Evolutionary conservation across 2,797 vertebrate species (phyloP).

Genomic region (Chloroceryle inda): DNA sequence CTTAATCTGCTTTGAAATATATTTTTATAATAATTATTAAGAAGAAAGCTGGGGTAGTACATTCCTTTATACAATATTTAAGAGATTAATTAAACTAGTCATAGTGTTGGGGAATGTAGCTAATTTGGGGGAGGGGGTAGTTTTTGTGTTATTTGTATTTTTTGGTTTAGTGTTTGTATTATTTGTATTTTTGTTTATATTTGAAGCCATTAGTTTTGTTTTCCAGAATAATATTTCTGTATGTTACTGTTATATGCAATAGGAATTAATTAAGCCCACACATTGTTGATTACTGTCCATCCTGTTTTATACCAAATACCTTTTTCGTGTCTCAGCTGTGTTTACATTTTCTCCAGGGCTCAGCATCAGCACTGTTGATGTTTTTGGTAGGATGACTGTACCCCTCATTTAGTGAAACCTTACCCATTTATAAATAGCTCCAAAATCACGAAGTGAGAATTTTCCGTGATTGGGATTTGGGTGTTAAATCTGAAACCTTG

Average conservation of each 20-base stretch:
- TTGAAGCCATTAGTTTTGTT: slow-evolving; percentile 32
- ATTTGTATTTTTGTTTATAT: too few species aligned
- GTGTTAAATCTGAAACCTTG: neutral
- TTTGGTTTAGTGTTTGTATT: neutral
- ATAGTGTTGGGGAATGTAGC: slow-evolving; percentile 45
- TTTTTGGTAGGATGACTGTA: neutral
- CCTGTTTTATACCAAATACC: neutral
- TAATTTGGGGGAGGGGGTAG: neutral
- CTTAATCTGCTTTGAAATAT: neutral
- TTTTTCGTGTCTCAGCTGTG: neutral
- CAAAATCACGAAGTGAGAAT: neutral
- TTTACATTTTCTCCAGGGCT: neutral
- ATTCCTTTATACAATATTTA: slow-evolving; percentile 6
- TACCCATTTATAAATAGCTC: neutral
- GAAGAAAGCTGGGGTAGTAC: neutral
- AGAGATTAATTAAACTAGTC: slow-evolving; percentile 49
- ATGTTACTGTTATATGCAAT: slow-evolving; percentile 26
- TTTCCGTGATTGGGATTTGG: neutral
- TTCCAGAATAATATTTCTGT: slow-evolving; percentile 12
- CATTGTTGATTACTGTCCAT: slow-evolving; percentile 51
- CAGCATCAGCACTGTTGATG: neutral
- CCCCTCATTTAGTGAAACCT: neutral
- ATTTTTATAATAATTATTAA: slow-evolving; percentile 15
- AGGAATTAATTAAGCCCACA: slow-evolving; percentile 23
- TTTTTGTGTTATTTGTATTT: too few species aligned